A percentile compares a stretch with the other conserved stretches of the same genome.
Conservation (phyloP, 2,113 vertebrate species). For the Arizona elegans region DNA sequence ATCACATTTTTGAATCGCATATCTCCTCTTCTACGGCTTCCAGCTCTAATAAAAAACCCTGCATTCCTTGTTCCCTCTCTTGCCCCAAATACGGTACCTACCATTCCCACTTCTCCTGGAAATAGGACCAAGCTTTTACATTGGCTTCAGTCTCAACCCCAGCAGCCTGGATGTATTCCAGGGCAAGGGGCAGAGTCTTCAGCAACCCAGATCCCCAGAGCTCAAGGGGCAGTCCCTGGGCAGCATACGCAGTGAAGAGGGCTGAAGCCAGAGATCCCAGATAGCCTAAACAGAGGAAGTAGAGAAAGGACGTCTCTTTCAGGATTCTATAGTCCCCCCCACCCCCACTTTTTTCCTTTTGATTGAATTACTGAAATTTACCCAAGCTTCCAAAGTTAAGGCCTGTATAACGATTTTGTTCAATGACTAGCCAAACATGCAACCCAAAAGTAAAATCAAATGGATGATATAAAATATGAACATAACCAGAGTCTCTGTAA, state of each 20-base stretch:
- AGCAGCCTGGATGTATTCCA: slow-evolving; percentile 59
- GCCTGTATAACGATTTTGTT: background rate
- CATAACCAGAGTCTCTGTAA: background rate
- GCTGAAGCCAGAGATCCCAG: slow-evolving; percentile 76
- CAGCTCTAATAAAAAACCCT: background rate
- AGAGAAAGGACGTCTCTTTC: background rate
- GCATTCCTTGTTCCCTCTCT: background rate
- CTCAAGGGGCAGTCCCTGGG: slow-evolving; percentile 71
- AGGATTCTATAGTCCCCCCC: background rate
- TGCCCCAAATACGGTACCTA: slow-evolving; percentile 49
- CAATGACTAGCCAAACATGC: background rate
- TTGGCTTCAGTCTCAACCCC: slow-evolving; percentile 67
- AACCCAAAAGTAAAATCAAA: background rate
- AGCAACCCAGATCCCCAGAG: slow-evolving; percentile 76
- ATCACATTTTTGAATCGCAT: background rate
- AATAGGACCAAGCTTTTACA: slow-evolving; percentile 74
- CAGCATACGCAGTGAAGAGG: slow-evolving; percentile 74
- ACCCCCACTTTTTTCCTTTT: rapidly evolving
- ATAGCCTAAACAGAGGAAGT: slow-evolving; percentile 27
- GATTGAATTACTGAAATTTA: background rate
- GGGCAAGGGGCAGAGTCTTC: slow-evolving; percentile 74
- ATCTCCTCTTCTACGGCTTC: background rate
- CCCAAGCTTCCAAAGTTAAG: background rate
- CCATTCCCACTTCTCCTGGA: slow-evolving; percentile 79
- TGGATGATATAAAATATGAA: background rate